Base-by-base conservation (phyloP, 1,140 invertebrate species). In the Diabrotica virgifera region DNA sequence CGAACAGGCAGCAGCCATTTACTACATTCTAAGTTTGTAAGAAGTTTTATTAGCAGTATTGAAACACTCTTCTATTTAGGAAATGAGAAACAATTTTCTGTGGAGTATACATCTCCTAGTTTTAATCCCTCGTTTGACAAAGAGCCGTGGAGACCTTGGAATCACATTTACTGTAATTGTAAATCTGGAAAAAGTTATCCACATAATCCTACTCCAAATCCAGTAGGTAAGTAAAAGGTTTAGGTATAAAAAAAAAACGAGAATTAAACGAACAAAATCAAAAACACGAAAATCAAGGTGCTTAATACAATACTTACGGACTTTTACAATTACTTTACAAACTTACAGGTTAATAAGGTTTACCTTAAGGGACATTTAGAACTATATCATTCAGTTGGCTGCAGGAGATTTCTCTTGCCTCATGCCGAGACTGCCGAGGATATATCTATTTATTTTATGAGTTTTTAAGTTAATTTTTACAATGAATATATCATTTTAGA, bases 161-260 rank as follows among this genome's bases (percentile, higher is more conserved):
- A 76, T 65, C 77, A 77, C 54, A 64, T 78, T 50, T 78, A 78
- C 50, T 74, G 74, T 3, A 64, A 66, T 24, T 67, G 73, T 50
- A 72, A 74, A 55, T 68, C 70, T 13, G 69, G 64, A 10, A 72
- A 71, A 60, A 71, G 66, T 12, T 64, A 66, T 35, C 12, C n/a
- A 6, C 74, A 76, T 62, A 63, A 54, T 11, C 74, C 76, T 5
- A 54, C 66, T 57, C 64, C 67, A 13, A 77, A 74, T 58, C 37
- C 60, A 14, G n/a, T 64, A 52, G 74, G 74, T 76, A 66, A 67
- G 14, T 38, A 11, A 57, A 9, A 51, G 2, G 5, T 51, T 10
- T 12, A 51, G 1, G 12, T 5, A 10, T 51, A 10, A 51, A 10
- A 9, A 10, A 9, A 4, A 24, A 24, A 24, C 4, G 24, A 24